Percentiles rank a stretch among this genome's conserved stretches.
Conservation (phyloP, 2,797 vertebrate genomes). For the Cyclopterus lumpus region DNA sequence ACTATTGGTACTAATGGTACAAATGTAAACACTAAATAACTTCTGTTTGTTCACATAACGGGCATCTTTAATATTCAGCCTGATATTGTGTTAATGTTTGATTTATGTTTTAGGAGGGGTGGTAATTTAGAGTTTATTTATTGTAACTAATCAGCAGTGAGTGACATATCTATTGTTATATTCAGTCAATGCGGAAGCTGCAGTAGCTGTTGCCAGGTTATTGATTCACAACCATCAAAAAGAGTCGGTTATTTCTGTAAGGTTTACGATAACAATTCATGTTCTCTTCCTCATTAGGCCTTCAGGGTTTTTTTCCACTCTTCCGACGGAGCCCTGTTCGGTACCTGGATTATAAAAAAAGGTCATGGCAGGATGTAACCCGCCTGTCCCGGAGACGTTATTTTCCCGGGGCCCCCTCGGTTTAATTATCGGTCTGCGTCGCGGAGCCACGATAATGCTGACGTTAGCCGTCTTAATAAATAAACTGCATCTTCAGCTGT, state of each 20-base stretch:
- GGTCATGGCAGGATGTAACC: conserved; percentile 52
- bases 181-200: too few relatives aligned
- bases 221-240: neutral
- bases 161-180: too few relatives aligned
- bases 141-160: neutral
- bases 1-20: too few relatives aligned
- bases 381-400: conserved; percentile 9
- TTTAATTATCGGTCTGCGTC: conserved; percentile 65
- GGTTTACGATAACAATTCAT: neutral
- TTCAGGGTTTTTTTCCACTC: conserved; percentile 8
- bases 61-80: neutral
- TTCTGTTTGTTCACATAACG: neutral
- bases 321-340: conserved; percentile 33
- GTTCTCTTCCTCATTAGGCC: conserved; percentile 28
- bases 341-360: conserved; percentile 43
- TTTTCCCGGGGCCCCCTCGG: conserved; percentile 14
- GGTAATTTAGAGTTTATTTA: neutral
- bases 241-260: neutral
- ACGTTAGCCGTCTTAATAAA: conserved; percentile 64
- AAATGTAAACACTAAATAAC: neutral
- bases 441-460: conserved; percentile 55
- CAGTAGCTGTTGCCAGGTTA: neutral
- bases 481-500: conserved; percentile 73
- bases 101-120: neutral
- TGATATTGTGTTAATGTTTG: neutral